Evolutionary conservation across 2,113 vertebrate genomes (phyloP).

Genomic region (Onychorhynchus coronatus): DNA sequence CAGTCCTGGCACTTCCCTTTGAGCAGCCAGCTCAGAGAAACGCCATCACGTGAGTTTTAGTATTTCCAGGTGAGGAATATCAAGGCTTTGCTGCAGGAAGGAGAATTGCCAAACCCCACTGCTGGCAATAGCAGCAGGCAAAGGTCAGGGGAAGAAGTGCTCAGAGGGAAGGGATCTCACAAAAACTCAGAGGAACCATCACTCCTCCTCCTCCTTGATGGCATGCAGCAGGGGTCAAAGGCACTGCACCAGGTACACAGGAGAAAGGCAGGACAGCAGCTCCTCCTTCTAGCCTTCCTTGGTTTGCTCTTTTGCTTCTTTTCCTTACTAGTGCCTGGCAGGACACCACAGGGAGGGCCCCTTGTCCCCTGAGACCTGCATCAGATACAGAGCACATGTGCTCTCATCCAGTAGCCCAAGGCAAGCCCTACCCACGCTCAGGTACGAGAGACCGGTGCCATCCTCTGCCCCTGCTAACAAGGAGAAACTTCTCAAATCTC

Average conservation of each 20-base stretch:
- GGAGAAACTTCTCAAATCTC: neutral
- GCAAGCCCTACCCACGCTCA: neutral
- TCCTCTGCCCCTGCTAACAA: accelerated
- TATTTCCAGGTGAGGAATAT: neutral
- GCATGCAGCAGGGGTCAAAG: neutral
- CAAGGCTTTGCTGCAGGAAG: neutral
- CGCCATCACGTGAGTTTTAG: accelerated
- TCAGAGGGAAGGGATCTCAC: neutral
- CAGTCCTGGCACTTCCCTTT: neutral
- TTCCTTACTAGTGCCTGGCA: neutral
- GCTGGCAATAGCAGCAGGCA: neutral
- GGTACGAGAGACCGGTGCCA: accelerated
- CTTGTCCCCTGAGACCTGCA: accelerated
- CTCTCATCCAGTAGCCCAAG: neutral
- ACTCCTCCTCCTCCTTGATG: accelerated
- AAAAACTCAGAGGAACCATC: neutral
- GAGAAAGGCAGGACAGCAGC: neutral
- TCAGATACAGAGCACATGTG: neutral
- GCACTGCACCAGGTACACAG: neutral
- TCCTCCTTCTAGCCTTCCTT: neutral
- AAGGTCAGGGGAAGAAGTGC: neutral
- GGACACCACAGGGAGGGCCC: neutral
- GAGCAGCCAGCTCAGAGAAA: neutral
- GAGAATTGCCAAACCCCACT: neutral
- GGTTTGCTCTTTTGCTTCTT: neutral